These are phyloP conservation scores for Sylvia borin DNA, from an alignment of 2,797 vertebrate species.

Conservation along the genomic window DNA sequence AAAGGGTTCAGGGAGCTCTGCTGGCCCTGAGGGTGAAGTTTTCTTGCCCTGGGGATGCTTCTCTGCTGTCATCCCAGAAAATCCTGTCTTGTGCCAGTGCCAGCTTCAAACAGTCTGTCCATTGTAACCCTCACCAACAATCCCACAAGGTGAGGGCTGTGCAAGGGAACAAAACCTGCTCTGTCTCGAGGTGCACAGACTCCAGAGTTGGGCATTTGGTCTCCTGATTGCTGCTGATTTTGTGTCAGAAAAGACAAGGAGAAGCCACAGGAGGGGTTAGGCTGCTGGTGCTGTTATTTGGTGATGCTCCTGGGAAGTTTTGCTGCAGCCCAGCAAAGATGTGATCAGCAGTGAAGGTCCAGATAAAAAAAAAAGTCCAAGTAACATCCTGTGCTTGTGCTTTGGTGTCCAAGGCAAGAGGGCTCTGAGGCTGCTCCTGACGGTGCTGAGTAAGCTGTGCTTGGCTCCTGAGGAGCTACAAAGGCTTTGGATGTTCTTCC, in stretches of 20 bases:
- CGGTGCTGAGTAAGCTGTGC: not conserved
- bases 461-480: not conserved
- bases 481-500: not conserved
- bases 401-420: not conserved
- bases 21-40: accelerated
- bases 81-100: not conserved
- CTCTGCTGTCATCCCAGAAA: not conserved
- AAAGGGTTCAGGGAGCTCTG: not conserved
- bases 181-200: accelerated
- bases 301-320: not conserved
- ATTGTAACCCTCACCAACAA: not conserved
- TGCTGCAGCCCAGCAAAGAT: not conserved
- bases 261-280: not conserved
- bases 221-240: not conserved
- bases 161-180: not conserved
- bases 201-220: accelerated
- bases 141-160: not conserved
- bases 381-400: not conserved
- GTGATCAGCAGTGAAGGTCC: accelerated
- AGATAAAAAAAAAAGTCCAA: not conserved
- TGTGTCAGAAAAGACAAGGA: not conserved
- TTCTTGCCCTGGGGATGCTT: not conserved
- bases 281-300: not conserved
- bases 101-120: not conserved
- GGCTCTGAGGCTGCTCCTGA: not conserved